Evolutionary conservation across 2,888 invertebrate genomes (phyloP).

Genomic region (Ennomos erosarius): DNA sequence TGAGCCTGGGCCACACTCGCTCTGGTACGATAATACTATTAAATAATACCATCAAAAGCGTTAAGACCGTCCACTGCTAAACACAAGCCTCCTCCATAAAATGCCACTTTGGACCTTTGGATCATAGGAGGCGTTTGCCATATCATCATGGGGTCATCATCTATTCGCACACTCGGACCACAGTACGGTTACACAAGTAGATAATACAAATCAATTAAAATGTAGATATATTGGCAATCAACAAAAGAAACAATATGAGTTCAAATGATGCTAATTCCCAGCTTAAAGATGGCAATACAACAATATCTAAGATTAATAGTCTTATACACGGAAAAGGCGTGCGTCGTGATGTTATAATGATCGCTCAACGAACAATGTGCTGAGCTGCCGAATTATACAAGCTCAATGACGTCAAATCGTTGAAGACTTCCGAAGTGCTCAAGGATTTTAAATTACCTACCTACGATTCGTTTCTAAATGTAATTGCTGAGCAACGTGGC

Average conservation of each 20-base stretch:
- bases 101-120: no score
- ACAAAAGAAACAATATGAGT: slow-evolving; percentile 3
- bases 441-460: slow-evolving; percentile 58
- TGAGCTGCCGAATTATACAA: slow-evolving; percentile 39
- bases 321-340: slow-evolving; percentile 70
- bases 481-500: slow-evolving; percentile 32
- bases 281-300: slow-evolving; percentile 31
- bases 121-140: no score
- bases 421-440: slow-evolving; percentile 79
- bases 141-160: no score
- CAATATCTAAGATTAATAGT: slow-evolving; percentile 69
- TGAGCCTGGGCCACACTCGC: no score
- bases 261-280: slow-evolving; percentile 21
- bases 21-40: no score
- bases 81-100: no score
- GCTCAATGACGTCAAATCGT: slow-evolving; percentile 61
- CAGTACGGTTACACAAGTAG: no score
- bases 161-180: no score
- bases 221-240: no score
- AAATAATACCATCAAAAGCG: no score
- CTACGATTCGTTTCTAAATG: slow-evolving; percentile 33
- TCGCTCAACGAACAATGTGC: slow-evolving; percentile 66
- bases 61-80: no score
- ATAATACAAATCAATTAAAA: no score
- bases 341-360: slow-evolving; percentile 75